phyloP scores from a whole-genome alignment of 2,113 vertebrate species.

The Pachypanchax playfairii region DNA sequence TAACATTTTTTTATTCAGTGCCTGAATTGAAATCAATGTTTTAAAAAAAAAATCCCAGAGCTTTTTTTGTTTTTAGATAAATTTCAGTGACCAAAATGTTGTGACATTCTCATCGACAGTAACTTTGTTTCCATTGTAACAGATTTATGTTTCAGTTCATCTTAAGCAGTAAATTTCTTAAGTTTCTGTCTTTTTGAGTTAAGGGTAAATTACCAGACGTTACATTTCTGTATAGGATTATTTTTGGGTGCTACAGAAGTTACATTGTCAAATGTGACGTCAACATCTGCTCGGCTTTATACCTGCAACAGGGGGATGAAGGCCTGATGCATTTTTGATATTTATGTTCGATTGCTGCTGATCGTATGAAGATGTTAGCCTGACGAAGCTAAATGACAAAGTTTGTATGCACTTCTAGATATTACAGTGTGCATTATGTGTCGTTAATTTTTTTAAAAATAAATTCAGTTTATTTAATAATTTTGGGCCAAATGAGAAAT shows the following conservation, averaged over 20 bases:
- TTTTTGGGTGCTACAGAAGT: not conserved
- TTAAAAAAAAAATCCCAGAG: not conserved
- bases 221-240: slow-evolving; percentile 18
- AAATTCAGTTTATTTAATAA: not conserved
- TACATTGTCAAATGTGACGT: not conserved
- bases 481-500: slow-evolving; percentile 26
- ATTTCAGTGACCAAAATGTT: slow-evolving; percentile 58
- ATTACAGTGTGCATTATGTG: slow-evolving; percentile 8
- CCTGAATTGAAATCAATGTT: not conserved
- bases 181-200: not conserved
- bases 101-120: slow-evolving; percentile 5
- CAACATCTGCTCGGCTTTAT: not conserved
- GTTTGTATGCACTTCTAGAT: slow-evolving; percentile 17
- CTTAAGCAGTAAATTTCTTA: not conserved
- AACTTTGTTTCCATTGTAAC: not conserved
- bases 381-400: not conserved
- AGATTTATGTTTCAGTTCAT: not conserved
- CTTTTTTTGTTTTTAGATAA: not conserved
- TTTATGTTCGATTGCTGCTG: not conserved
- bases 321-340: not conserved
- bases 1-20: not conserved
- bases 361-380: slow-evolving; percentile 14
- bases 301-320: slow-evolving; percentile 1
- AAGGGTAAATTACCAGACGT: not conserved
- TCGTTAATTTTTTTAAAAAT: slow-evolving; percentile 2